Evolutionary conservation across 1,140 invertebrate species (phyloP).

Genomic region (Marisa cornuarietis): DNA sequence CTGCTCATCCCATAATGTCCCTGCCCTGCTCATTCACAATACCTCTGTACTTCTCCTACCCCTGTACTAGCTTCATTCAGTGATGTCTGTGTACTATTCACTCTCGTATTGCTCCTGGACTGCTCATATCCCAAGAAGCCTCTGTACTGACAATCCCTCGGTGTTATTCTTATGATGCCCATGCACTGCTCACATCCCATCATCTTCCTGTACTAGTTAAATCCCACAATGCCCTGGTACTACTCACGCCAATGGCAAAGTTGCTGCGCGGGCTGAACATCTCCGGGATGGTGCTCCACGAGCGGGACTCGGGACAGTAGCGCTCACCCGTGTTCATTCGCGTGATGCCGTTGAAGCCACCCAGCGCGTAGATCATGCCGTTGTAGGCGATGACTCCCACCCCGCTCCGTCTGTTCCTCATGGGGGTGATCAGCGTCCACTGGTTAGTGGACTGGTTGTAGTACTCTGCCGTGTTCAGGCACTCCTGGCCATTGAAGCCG

Average conservation of each 20-base stretch:
- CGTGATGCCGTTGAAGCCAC: slow-evolving; percentile 69
- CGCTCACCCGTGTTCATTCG: slow-evolving; percentile 70
- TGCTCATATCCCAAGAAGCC: no score
- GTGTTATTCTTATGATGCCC: no score
- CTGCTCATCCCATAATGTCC: background rate
- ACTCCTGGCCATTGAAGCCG: slow-evolving; percentile 89
- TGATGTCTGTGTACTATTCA: no score
- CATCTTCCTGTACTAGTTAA: no score
- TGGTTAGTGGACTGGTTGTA: slow-evolving; percentile 85
- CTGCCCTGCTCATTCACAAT: no score
- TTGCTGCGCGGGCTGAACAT: slow-evolving; percentile 86
- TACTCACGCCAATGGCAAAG: slow-evolving; percentile 76
- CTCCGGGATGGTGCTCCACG: slow-evolving; percentile 74
- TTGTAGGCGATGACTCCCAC: slow-evolving; percentile 58
- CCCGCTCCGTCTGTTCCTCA: slow-evolving; percentile 74
- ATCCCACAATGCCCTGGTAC: background rate
- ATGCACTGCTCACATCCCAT: no score
- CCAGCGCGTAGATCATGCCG: slow-evolving; percentile 67
- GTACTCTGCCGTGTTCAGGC: slow-evolving; percentile 83
- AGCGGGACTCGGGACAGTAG: slow-evolving; percentile 74
- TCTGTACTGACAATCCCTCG: no score
- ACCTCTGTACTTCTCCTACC: no score
- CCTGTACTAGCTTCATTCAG: no score
- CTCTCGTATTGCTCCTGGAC: no score
- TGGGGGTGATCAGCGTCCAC: slow-evolving; percentile 77